Evolutionary conservation across 2,888 invertebrate species (phyloP), one percentile per base, ranked within the genome.

Genomic region (Sipha maydis): DNA sequence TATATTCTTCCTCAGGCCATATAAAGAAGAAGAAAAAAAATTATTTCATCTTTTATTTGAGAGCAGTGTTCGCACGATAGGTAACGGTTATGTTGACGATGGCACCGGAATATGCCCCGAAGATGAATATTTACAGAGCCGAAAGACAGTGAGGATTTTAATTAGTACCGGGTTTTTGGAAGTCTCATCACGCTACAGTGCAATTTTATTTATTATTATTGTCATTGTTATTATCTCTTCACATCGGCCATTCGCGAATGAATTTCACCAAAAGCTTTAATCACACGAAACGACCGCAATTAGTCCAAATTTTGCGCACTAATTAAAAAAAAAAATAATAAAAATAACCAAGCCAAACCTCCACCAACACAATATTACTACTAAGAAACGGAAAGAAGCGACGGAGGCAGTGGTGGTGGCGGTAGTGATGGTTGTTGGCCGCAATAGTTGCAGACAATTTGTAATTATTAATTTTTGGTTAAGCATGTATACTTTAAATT

Each of bases 181-280:
- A 86, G 73, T 86, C 86, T 86, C 86, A 80, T 86, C 79, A 86
- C 73, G 86, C 41, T 56, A 73, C 79, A 56, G 71, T 80, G 73
- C 79, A 86, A 28, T 86, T 80, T 86, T 86, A 79, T 86, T 79
- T 86, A 80, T 86, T 79, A 86, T 80, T 79, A 79, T 79, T 79
- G 71, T 71, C 56, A 80, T 80, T 86, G 56, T 73, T 61, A 61
- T 28, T 80, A 73, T 79, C 71, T 71, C 78, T 79, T 73, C 28
- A 71, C 73, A 38, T 34, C 78, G 67, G 25, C 77, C 76, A 14
- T 76, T 31, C 54, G 48, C 77, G 85, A 78, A 85, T 78, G 69
- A 67, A 85, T 78, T 25, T 61, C 28, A 9, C 79, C 56, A 14
- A 86, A 86, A 71, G 86, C 86, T 85, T 85, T 78, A 85, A 85